Evolutionary conservation across 2,888 invertebrate species (phyloP), one percentile per base, ranked within the genome.

Genomic region (Lasioglossum marginatum): DNA sequence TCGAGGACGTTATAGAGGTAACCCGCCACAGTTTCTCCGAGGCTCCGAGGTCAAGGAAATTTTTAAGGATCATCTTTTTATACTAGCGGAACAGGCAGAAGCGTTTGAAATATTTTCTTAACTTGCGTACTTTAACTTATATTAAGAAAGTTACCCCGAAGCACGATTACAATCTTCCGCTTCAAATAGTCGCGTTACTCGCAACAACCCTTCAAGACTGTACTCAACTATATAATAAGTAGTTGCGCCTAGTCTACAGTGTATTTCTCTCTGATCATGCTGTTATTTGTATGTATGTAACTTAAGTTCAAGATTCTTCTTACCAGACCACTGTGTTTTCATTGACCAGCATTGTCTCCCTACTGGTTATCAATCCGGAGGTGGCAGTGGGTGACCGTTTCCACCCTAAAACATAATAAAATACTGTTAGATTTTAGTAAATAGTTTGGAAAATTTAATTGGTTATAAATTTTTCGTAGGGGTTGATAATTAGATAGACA

Each of bases 171-270:
- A 77, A 31, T 73, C 73, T n/a, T 19, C 23, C 23, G 23, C 70
- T 4, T 70, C 37, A 23, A 68, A 68, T 68, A 34, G 37, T 23
- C 34, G 34, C 23, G 68, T 40, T 70, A 31, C 8, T 52, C 34
- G 27, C 37, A 16, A 23, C 27, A 31, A 78, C 16, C 31, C 37
- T 43, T 66, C 63, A 66, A 79, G 74, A 74, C 74, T 79, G 45
- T 79, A 73, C 60, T 79, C 63, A n/a, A 63, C n/a, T 34, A 73
- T 74, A n/a, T 40, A 34, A 57, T 43, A 72, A 48, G 40, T 72
- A 72, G 27, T 27, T n/a, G 14, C 27, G 16, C 8, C 34, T 48
- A 43, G 66, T 37, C 57, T 19, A 4, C 23, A 19, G 48, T 48
- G 70, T 70, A 70, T 70, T 70, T 70, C 52, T 40, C 45, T 52